Evolutionary conservation across 1,140 invertebrate species (phyloP).

Genomic region (Drosophila micromelanica): DNA sequence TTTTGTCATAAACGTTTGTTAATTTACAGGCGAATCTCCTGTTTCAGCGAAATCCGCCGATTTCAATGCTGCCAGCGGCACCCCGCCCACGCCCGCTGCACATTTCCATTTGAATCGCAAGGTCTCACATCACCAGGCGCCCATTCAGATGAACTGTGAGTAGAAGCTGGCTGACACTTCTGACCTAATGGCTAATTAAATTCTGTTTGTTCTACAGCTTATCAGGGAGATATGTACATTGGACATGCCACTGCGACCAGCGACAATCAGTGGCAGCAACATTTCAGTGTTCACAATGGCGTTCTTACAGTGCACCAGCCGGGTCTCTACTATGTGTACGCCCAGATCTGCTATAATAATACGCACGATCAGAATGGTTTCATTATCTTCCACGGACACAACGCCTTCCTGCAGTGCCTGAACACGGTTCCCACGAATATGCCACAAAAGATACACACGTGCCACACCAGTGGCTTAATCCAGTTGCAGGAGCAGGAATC

Average conservation of each 20-base stretch:
- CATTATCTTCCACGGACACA: conserved; percentile 86
- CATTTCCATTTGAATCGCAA: conserved; percentile 72
- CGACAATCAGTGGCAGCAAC: conserved; percentile 46
- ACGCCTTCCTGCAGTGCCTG: conserved; percentile 85
- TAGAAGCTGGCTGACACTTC: conserved; percentile 13
- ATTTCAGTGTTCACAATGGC: conserved; percentile 80
- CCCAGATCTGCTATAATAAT: conserved; percentile 89
- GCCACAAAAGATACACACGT: conserved; percentile 87
- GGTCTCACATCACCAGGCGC: conserved; percentile 43
- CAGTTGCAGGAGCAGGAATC: conserved; percentile 87
- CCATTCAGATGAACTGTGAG: conserved; percentile 48
- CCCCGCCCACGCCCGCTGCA: conserved; percentile 48
- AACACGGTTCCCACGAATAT: conserved; percentile 87
- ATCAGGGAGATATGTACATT: conserved; percentile 74
- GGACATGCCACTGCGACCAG: conserved; percentile 55
- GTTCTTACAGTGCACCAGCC: conserved; percentile 86
- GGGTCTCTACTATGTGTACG: conserved; percentile 88
- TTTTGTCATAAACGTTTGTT: conserved; percentile 45
- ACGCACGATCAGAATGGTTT: conserved; percentile 88
- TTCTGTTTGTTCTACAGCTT: conserved; percentile 24
- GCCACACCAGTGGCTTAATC: conserved; percentile 89
- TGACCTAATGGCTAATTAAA: background rate
- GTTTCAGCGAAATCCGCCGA: conserved; percentile 77
- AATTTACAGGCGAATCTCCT: conserved; percentile 78
- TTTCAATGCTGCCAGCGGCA: background rate